A percentile compares a stretch with the other conserved stretches of the same genome.
phyloP scores from a whole-genome alignment of 1,140 invertebrate genomes.

The Luehdorfia chinensis region DNA sequence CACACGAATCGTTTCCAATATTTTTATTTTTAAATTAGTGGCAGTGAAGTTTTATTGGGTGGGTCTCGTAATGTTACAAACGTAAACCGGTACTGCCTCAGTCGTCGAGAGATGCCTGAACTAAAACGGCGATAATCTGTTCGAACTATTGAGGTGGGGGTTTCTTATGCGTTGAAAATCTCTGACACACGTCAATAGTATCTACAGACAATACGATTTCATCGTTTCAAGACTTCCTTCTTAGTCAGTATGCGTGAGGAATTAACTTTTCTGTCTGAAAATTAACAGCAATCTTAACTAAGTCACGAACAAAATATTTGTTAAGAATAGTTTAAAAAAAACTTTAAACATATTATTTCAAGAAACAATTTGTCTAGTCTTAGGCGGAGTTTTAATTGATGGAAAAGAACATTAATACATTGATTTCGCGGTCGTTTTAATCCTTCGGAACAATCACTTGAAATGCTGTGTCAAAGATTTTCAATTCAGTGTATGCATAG shows the following conservation, averaged over 20 bases:
- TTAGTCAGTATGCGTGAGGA: background rate
- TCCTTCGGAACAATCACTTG: no score
- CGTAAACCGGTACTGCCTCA: conserved; percentile 45
- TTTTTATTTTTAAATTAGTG: conserved; percentile 77
- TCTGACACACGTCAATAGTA: conserved; percentile 2
- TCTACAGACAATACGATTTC: background rate
- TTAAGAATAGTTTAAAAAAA: no score
- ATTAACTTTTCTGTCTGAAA: no score
- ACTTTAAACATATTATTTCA: no score
- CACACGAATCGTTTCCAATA: conserved; percentile 62
- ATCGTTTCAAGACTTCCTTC: no score
- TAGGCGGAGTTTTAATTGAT: no score
- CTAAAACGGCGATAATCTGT: conserved; percentile 6
- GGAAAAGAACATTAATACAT: no score
- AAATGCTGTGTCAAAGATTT: conserved; percentile 3
- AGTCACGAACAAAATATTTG: no score
- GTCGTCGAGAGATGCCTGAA: conserved; percentile 22
- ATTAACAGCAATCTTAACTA: no score
- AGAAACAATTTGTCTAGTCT: no score
- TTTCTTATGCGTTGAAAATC: background rate
- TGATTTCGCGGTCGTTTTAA: no score
- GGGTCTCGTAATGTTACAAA: conserved; percentile 51
- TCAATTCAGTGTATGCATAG: background rate
- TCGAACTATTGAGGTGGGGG: conserved; percentile 6
- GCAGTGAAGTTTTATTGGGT: conserved; percentile 72